Percentiles rank a stretch among this genome's conserved stretches.
phyloP scores from a whole-genome alignment of 2,113 vertebrate species.

The Xiphophorus maculatus region DNA sequence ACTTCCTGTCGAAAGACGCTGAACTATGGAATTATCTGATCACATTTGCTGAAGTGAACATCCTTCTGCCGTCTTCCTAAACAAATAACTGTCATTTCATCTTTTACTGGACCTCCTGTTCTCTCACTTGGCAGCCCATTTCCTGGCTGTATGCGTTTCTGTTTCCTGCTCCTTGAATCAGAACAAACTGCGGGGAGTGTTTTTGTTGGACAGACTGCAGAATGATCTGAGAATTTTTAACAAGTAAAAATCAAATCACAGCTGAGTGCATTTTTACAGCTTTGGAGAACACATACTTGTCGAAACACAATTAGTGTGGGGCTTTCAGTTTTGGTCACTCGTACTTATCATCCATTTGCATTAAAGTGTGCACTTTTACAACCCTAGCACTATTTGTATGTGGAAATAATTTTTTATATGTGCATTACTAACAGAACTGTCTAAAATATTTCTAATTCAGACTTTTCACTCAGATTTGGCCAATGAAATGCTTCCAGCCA shows the following conservation, averaged over 20 bases:
- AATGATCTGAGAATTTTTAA: slow-evolving; percentile 39
- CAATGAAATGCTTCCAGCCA: slow-evolving; percentile 21
- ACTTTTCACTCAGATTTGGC: slow-evolving; percentile 21
- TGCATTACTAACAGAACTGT: slow-evolving; percentile 8
- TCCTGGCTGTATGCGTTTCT: slow-evolving; percentile 61
- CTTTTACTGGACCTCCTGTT: slow-evolving; percentile 58
- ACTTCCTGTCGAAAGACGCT: slow-evolving; percentile 51
- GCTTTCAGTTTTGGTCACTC: slow-evolving; percentile 18
- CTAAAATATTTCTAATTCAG: slow-evolving; percentile 21
- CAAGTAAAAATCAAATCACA: slow-evolving; percentile 39
- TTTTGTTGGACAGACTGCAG: slow-evolving; percentile 35
- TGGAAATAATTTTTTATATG: slow-evolving; percentile 19
- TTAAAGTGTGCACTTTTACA: slow-evolving; percentile 1
- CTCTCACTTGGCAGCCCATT: slow-evolving; percentile 62
- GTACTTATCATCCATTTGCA: not conserved
- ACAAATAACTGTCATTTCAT: slow-evolving; percentile 69
- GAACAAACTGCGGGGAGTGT: slow-evolving; percentile 36
- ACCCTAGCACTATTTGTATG: slow-evolving; percentile 7
- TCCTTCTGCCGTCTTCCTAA: slow-evolving; percentile 64
- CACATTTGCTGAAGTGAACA: slow-evolving; percentile 62
- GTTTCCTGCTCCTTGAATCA: slow-evolving; percentile 66
- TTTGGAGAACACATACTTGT: not conserved
- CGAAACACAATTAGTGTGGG: not conserved
- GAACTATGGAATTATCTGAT: slow-evolving; percentile 67
- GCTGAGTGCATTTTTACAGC: slow-evolving; percentile 26